phyloP scores from a whole-genome alignment of 2,888 invertebrate species.

The Spialia ferax region DNA sequence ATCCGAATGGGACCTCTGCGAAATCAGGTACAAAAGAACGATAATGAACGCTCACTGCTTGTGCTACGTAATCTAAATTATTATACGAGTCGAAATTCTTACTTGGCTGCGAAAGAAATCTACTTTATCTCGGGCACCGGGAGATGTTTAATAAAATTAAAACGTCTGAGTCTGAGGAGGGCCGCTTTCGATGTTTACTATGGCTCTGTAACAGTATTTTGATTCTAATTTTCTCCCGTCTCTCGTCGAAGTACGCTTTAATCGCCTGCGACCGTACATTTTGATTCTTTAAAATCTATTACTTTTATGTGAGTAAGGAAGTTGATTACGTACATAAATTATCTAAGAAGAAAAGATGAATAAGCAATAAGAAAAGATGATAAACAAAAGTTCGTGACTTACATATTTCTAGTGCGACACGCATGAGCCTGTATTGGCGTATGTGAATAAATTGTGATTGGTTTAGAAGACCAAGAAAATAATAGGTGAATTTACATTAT shows the following conservation, averaged over 20 bases:
- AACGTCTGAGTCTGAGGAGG: conserved; percentile 73
- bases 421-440: no score
- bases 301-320: conserved; percentile 9
- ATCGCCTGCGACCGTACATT: conserved; percentile 54
- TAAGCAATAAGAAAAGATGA: no score
- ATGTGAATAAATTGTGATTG: no score
- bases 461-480: no score
- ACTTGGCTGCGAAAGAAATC: conserved; percentile 84
- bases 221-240: conserved; percentile 69
- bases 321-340: no score
- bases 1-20: conserved; percentile 86
- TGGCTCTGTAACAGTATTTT: conserved; percentile 71
- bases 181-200: conserved; percentile 74
- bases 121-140: conserved; percentile 79
- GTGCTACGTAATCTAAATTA: conserved; percentile 87
- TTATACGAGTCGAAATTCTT: conserved; percentile 85
- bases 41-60: conserved; percentile 86
- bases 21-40: conserved; percentile 86
- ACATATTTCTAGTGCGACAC: no score
- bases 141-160: conserved; percentile 85
- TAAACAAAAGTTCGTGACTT: no score
- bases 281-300: conserved; percentile 46
- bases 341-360: no score
- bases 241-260: conserved; percentile 58
- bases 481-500: no score